These are phyloP conservation scores for Cryptoblepharus egeriae DNA, from an alignment of 2,797 vertebrate genomes.

Conservation along the genomic window DNA sequence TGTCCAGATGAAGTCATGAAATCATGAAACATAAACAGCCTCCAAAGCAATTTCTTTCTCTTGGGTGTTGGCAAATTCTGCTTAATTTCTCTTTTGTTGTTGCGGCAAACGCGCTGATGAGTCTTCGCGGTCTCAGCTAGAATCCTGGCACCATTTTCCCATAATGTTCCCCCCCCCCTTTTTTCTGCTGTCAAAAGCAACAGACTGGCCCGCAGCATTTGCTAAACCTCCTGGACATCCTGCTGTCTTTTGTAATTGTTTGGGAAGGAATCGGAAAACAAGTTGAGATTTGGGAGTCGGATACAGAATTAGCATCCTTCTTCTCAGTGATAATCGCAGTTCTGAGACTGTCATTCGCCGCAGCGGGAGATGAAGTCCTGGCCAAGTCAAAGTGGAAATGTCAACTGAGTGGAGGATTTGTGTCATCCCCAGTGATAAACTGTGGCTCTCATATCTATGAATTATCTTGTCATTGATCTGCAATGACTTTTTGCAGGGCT, in stretches of 20 bases:
- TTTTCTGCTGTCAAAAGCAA: constrained; percentile 8
- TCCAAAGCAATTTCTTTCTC: constrained; percentile 21
- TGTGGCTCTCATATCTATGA: constrained; percentile 13
- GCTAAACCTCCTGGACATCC: constrained; percentile 41
- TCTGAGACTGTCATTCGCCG: neutral
- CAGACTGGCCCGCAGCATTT: constrained; percentile 20
- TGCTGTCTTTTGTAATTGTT: constrained; percentile 1
- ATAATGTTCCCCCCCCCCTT: constrained; percentile 25
- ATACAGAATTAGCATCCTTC: neutral
- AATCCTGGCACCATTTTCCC: constrained; percentile 35
- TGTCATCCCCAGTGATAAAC: neutral
- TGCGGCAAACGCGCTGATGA: neutral
- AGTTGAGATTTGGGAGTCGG: neutral
- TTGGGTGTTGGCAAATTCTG: constrained; percentile 23
- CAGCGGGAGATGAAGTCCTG: neutral
- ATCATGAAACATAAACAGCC: constrained; percentile 6
- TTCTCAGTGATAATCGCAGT: constrained; percentile 7
- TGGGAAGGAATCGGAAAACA: constrained; percentile 39
- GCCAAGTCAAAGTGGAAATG: neutral
- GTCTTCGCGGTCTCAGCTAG: constrained; percentile 11
- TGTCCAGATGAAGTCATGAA: constrained; percentile 10
- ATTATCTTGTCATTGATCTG: neutral
- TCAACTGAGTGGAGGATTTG: neutral
- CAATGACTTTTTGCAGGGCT: neutral
- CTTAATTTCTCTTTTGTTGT: constrained; percentile 37